A percentile compares a stretch with the other conserved stretches of the same genome.
These are phyloP conservation scores for Phyto melanocephala DNA, from an alignment of 2,888 invertebrate species.

Conservation along the genomic window DNA sequence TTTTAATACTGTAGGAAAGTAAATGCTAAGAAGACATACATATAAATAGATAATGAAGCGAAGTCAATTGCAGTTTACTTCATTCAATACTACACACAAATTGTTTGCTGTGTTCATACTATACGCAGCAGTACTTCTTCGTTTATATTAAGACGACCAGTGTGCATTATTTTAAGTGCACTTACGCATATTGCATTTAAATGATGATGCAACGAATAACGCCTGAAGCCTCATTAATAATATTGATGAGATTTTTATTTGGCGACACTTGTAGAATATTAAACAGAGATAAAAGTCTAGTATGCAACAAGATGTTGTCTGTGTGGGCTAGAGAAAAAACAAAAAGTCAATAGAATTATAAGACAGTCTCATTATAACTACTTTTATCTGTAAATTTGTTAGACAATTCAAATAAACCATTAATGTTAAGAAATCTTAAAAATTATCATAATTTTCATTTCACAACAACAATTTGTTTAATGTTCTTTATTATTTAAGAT, in stretches of 20 bases:
- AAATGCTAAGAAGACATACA: neutral
- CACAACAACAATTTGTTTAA: neutral
- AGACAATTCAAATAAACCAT: neutral
- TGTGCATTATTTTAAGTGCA: neutral
- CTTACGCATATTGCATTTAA: slow-evolving; percentile 27
- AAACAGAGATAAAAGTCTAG: neutral
- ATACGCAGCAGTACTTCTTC: no score
- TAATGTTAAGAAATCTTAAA: neutral
- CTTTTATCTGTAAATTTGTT: neutral
- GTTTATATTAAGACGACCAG: no score
- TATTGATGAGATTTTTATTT: slow-evolving; percentile 54
- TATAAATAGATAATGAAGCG: neutral
- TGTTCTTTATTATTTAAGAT: neutral
- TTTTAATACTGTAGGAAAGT: neutral
- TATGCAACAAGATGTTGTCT: neutral
- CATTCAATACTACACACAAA: neutral
- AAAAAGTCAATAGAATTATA: neutral
- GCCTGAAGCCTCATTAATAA: slow-evolving; percentile 43
- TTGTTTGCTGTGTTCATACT: no score
- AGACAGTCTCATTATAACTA: neutral
- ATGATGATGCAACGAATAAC: neutral
- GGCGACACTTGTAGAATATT: slow-evolving; percentile 29
- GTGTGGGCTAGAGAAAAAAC: neutral
- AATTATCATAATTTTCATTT: slow-evolving; percentile 10
- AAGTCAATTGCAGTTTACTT: neutral